phyloP scores from a whole-genome alignment of 2,888 invertebrate species.

The Drosophila nr. perissopoda region DNA sequence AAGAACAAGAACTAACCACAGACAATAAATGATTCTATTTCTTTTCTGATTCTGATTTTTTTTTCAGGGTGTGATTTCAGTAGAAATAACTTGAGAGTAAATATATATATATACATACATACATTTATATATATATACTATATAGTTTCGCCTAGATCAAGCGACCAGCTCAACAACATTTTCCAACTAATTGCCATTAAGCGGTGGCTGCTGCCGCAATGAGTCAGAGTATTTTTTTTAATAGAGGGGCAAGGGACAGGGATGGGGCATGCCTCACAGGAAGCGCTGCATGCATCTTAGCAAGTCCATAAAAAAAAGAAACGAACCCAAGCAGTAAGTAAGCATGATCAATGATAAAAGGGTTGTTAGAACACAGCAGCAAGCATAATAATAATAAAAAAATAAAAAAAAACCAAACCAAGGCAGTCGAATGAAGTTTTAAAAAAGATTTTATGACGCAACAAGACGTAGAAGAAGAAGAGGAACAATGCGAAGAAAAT shows the following conservation, averaged over 20 bases:
- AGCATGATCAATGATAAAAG: conserved; percentile 78
- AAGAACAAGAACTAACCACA: conserved; percentile 51
- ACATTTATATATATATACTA: not conserved
- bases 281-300: conserved; percentile 60
- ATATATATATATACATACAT: not conserved
- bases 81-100: conserved; percentile 29
- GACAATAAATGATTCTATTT: conserved; percentile 35
- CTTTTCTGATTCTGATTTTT: not conserved
- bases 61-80: conserved; percentile 63
- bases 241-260: not conserved
- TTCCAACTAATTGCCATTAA: conserved; percentile 78
- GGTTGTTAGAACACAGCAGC: conserved; percentile 28
- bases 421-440: conserved; percentile 49
- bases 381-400: not conserved
- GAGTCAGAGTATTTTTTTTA: conserved; percentile 56
- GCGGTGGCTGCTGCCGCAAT: conserved; percentile 43
- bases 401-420: conserved; percentile 20
- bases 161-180: conserved; percentile 56
- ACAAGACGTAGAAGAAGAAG: conserved; percentile 1
- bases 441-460: conserved; percentile 46
- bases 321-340: conserved; percentile 28
- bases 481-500: conserved; percentile 42
- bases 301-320: conserved; percentile 68
- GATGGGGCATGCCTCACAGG: conserved; percentile 32
- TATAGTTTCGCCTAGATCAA: not conserved